Percentiles rank a stretch among this genome's conserved stretches.
phyloP scores from a whole-genome alignment of 2,888 invertebrate species.

The Diloba caeruleocephala region DNA sequence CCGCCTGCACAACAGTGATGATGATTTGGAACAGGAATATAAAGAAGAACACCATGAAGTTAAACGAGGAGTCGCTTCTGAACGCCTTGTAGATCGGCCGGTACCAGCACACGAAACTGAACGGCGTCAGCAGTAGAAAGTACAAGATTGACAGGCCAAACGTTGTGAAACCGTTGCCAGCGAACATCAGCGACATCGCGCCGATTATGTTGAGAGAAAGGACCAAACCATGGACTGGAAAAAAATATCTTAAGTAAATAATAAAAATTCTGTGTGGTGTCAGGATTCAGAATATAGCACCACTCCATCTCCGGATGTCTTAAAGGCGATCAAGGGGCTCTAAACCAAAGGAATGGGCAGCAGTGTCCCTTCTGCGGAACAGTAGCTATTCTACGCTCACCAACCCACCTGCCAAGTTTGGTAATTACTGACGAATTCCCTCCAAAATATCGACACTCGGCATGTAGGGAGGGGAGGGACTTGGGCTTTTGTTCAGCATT shows the following conservation, averaged over 20 bases:
- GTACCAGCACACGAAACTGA: conserved; percentile 99
- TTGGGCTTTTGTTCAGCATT: too few relatives aligned
- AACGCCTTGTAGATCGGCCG: conserved; percentile 99
- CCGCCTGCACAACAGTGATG: conserved; percentile 95
- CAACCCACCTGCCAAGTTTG: too few relatives aligned
- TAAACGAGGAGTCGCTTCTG: conserved; percentile 99
- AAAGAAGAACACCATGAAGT: conserved; percentile 99
- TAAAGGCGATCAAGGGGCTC: too few relatives aligned
- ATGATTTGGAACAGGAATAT: conserved; percentile 99
- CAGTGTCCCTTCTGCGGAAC: too few relatives aligned
- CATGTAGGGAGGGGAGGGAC: too few relatives aligned
- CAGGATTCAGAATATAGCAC: too few relatives aligned
- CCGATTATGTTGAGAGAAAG: conserved; percentile 96
- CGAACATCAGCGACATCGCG: conserved; percentile 93
- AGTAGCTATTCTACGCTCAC: too few relatives aligned
- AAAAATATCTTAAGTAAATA: conserved; percentile 35
- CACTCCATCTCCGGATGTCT: too few relatives aligned
- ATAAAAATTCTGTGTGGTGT: too few relatives aligned
- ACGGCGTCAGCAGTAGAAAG: conserved; percentile 96
- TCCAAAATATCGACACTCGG: too few relatives aligned
- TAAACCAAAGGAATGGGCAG: too few relatives aligned
- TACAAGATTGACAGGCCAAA: conserved; percentile 97
- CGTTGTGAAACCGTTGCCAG: conserved; percentile 89
- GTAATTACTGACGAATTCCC: too few relatives aligned
- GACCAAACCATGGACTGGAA: conserved; percentile 96